Conservation (phyloP, 2,888 invertebrate species). For the Mesopsocus fuscifrons region DNA sequence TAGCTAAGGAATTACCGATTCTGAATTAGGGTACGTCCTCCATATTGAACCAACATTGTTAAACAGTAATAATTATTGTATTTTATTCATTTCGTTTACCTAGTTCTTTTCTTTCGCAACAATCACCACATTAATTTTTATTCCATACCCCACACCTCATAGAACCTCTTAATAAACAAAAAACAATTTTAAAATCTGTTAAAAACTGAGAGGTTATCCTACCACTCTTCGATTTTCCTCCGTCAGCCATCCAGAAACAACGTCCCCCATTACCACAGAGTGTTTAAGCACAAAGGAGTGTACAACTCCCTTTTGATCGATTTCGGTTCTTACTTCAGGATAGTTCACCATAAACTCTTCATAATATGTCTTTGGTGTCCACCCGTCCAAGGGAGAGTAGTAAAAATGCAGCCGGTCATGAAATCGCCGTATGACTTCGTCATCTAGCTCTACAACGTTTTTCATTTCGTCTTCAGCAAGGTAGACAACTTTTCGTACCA, state of each 20-base stretch:
- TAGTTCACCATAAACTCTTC: slow-evolving; percentile 38
- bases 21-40: too few species aligned
- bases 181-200: too few species aligned
- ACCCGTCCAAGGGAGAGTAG: slow-evolving; percentile 60
- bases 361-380: slow-evolving; percentile 61
- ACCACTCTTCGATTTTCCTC: too few species aligned
- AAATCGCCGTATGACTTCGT: slow-evolving; percentile 34
- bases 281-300: slow-evolving; percentile 68
- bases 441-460: slow-evolving; percentile 45
- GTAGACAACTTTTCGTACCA: slow-evolving; percentile 42
- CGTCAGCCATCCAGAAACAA: slow-evolving; percentile 14
- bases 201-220: too few species aligned
- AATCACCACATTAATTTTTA: too few species aligned
- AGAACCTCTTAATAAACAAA: too few species aligned
- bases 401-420: slow-evolving; percentile 51
- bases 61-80: too few species aligned
- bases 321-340: slow-evolving; percentile 37
- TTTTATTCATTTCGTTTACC: too few species aligned
- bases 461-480: slow-evolving; percentile 67
- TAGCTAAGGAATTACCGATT: too few species aligned
- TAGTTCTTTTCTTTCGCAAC: too few species aligned
- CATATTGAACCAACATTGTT: too few species aligned
- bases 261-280: slow-evolving; percentile 34
- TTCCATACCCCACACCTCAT: too few species aligned
- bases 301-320: slow-evolving; percentile 37